Conservation (phyloP, 2,797 vertebrate genomes). For the Cetoscarus ocellatus region DNA sequence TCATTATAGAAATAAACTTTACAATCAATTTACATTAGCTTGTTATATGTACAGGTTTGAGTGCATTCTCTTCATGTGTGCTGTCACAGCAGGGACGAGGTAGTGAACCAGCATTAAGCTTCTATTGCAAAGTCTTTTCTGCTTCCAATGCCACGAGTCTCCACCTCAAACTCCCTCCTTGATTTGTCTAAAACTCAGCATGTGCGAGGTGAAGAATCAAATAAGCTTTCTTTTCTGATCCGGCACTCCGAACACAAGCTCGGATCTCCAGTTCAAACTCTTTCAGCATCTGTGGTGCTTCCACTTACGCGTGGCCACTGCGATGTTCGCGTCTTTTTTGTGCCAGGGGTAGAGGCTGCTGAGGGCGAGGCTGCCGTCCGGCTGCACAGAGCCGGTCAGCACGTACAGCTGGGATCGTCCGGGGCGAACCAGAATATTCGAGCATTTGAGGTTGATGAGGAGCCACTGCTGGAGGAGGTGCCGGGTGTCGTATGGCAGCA, state of each 20-base stretch:
- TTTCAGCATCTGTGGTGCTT: conserved; percentile 89
- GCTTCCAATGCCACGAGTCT: no score
- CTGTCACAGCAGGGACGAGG: conserved; percentile 55
- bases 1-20: conserved; percentile 73
- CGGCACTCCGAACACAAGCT: conserved; percentile 29
- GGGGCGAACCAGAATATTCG: conserved; percentile 75
- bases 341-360: conserved; percentile 88
- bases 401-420: conserved; percentile 87
- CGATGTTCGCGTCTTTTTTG: conserved; percentile 86
- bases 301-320: conserved; percentile 88
- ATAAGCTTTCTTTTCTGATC: not conserved
- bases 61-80: conserved; percentile 78
- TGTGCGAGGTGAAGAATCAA: not conserved
- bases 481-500: conserved; percentile 89
- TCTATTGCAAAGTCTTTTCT: not conserved
- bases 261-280: not conserved
- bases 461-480: conserved; percentile 91
- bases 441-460: conserved; percentile 89
- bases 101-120: conserved; percentile 7
- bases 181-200: conserved; percentile 1
- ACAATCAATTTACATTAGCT: conserved; percentile 75
- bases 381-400: conserved; percentile 83
- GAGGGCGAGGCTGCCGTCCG: conserved; percentile 80
- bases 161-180: conserved; percentile 6
- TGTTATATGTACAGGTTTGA: conserved; percentile 80